These are phyloP conservation scores for Bubo blakistoni DNA, from an alignment of 2,113 vertebrate species.

Conservation along the genomic window DNA sequence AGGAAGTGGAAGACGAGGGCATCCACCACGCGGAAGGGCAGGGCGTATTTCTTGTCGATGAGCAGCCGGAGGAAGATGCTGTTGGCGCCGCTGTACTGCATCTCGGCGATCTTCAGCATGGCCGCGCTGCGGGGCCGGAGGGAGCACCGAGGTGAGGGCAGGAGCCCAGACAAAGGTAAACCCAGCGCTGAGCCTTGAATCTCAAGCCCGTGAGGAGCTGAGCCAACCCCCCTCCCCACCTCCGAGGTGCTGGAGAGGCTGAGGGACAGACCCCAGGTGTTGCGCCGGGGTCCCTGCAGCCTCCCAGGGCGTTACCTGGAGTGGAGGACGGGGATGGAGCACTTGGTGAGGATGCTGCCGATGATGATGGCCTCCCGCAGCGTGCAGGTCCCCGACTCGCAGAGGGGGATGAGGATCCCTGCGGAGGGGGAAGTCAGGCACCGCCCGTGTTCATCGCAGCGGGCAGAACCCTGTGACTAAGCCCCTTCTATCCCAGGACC, in stretches of 20 bases:
- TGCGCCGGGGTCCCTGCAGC: accelerated
- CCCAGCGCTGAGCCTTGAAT: neutral
- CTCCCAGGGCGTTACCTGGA: slow-evolving; percentile 80
- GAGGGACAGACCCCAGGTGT: accelerated
- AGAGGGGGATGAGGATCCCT: slow-evolving; percentile 96
- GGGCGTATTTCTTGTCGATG: slow-evolving; percentile 95
- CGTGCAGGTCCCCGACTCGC: slow-evolving; percentile 93
- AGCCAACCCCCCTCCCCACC: no score
- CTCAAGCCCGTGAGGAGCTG: neutral
- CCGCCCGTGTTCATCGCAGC: accelerated
- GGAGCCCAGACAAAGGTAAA: neutral
- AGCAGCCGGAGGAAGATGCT: slow-evolving; percentile 95
- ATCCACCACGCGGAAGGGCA: slow-evolving; percentile 96
- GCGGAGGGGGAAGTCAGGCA: neutral
- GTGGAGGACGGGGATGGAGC: slow-evolving; percentile 94
- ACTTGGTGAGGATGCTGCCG: slow-evolving; percentile 93
- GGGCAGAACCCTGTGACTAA: neutral
- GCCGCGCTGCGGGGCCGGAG: slow-evolving; percentile 76
- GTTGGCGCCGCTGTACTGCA: slow-evolving; percentile 95
- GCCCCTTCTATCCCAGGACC: neutral
- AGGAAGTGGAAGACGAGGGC: slow-evolving; percentile 96
- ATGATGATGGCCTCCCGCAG: slow-evolving; percentile 94
- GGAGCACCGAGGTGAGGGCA: neutral
- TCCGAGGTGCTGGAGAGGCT: accelerated
- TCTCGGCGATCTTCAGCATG: slow-evolving; percentile 95